Conservation (phyloP, 2,113 vertebrate species). For the Planiliza haematocheilus region DNA sequence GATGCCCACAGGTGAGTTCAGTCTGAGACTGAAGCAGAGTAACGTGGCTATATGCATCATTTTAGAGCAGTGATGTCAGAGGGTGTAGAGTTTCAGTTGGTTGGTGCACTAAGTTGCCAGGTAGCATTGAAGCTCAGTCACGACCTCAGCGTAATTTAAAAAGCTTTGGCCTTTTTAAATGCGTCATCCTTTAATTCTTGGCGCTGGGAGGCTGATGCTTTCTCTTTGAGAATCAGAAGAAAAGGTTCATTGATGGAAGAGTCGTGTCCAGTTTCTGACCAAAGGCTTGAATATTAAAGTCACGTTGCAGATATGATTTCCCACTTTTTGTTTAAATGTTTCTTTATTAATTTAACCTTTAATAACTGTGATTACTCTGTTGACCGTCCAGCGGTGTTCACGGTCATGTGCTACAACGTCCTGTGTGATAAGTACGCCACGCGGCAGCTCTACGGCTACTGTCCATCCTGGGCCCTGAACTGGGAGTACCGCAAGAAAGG, state of each 20-base stretch:
- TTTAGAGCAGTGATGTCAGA: background rate
- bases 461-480: conserved; percentile 97
- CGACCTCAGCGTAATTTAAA: background rate
- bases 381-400: conserved; percentile 89
- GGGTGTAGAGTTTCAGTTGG: background rate
- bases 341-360: background rate
- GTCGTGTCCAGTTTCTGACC: too few species aligned
- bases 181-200: too few species aligned
- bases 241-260: too few species aligned
- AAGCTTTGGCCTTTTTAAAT: background rate
- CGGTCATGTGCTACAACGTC: conserved; percentile 99
- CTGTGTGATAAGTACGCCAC: conserved; percentile 99
- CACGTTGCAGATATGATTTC: too few species aligned
- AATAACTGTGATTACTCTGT: too few species aligned
- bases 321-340: background rate
- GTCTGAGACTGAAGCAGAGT: too few species aligned
- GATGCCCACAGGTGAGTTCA: conserved; percentile 89
- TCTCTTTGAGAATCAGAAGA: too few species aligned
- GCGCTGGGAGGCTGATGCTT: too few species aligned
- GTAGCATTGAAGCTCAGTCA: background rate
- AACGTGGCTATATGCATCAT: background rate
- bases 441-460: conserved; percentile 98
- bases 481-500: conserved; percentile 99
- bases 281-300: too few species aligned
- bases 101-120: background rate